Percentiles rank a stretch among this genome's conserved stretches.
phyloP scores from a whole-genome alignment of 1,140 invertebrate genomes.

The Meloidogyne chitwoodi region DNA sequence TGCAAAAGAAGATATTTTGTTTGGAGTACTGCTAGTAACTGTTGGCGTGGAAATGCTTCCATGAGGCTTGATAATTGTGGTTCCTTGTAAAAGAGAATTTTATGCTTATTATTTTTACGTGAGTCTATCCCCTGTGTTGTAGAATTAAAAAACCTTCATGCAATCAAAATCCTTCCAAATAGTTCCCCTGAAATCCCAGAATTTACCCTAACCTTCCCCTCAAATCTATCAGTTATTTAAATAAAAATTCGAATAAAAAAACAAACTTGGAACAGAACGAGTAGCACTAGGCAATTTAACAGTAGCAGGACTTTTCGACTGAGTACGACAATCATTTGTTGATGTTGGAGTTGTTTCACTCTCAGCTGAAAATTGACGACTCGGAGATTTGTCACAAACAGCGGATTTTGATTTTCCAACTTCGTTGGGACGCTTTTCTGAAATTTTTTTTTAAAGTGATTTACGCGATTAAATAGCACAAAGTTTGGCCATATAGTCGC shows the following conservation, averaged over 20 bases:
- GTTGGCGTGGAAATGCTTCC: no score
- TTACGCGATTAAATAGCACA: background rate
- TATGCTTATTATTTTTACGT: no score
- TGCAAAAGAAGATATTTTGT: background rate
- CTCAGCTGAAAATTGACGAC: background rate
- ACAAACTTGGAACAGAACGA: background rate
- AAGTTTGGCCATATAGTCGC: no score
- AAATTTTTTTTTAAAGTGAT: background rate
- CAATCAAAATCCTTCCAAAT: no score
- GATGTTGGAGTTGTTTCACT: background rate
- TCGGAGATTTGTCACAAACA: background rate
- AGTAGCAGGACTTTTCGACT: background rate
- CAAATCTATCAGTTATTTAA: no score
- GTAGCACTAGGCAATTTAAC: background rate
- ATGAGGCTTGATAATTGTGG: no score
- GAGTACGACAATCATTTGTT: background rate
- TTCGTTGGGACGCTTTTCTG: background rate
- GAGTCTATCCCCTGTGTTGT: no score
- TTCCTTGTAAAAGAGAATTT: no score
- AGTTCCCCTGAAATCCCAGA: no score
- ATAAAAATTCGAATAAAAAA: background rate
- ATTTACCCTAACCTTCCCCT: no score
- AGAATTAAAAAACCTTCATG: no score
- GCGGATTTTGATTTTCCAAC: background rate
- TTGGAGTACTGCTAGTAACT: background rate